Base-by-base conservation (phyloP, 2,797 vertebrate genomes). In the Thaleichthys pacificus region DNA sequence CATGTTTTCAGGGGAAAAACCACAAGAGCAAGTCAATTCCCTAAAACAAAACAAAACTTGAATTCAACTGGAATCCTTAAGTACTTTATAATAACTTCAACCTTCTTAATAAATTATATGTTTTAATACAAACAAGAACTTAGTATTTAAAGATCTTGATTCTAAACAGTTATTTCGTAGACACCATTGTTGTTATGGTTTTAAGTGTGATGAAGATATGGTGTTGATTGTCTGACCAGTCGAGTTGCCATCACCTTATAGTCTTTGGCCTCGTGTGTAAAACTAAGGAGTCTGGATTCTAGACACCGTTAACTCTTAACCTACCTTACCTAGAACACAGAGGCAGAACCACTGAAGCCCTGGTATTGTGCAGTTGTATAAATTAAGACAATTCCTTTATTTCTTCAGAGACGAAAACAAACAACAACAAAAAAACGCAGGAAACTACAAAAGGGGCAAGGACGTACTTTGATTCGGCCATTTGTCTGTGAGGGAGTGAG, bases 81-180 rank as follows among this genome's bases (percentile, higher is more conserved):
- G 83, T 68, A 42, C 38, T 42, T 42, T 42, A 80, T 74, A 84
- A 69, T 17, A 78, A 83, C 76, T 76, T 80, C 86, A 77, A 83
- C 77, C 75, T 74, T 73, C 83, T 80, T 71, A 93, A 93, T 93
- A 93, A 94, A 91, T 93, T 89, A 93, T 89, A 93, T 78, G 42
- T 24, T 82, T 86, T 86, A 86, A 80, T 73, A 88, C 49, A 85
- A 81, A 80, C 64, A 78, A 75, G 22, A 77, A 68, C 64, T 75
- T 80, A 38, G 47, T 62, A 66, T 79, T 65, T 70, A 73, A 58
- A 77, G 80, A 80, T 79, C 22, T 74, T 77, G 54, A 68, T 63
- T 73, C 64, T 63, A 21, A 38, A 8, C 12, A 51, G 38, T 21
- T 61, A 77, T 66, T 56, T 77, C 73, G 32, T 49, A 56, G 8